phyloP scores from a whole-genome alignment of 2,888 invertebrate genomes.

The Trimorus sp. region DNA sequence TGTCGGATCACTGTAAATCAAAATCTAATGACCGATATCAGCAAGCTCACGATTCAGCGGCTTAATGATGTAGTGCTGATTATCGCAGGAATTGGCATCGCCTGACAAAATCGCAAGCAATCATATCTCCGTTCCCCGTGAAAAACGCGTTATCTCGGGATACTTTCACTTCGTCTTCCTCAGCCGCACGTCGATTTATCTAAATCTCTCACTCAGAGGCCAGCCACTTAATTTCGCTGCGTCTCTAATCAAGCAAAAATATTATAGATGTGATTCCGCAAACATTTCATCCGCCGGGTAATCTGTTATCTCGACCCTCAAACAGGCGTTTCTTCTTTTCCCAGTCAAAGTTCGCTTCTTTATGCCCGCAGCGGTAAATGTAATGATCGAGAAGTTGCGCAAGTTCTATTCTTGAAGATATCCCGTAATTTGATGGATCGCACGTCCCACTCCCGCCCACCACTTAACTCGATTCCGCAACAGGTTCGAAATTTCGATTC shows the following conservation, averaged over 20 bases:
- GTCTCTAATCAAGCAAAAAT: slow-evolving; percentile 1
- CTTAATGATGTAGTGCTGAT: neutral
- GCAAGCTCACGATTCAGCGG: slow-evolving; percentile 11
- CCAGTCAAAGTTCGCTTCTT: slow-evolving; percentile 13
- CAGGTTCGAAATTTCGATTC: neutral
- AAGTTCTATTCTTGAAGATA: slow-evolving; percentile 5
- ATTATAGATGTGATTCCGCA: slow-evolving; percentile 24
- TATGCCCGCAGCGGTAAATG: neutral
- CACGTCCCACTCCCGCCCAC: neutral
- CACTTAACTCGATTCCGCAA: neutral
- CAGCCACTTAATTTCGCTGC: too few relatives aligned
- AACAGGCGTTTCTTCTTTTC: slow-evolving; percentile 27
- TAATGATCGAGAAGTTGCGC: slow-evolving; percentile 21
- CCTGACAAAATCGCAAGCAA: neutral
- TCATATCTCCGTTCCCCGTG: too few relatives aligned
- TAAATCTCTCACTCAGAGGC: too few relatives aligned
- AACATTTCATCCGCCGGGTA: slow-evolving; percentile 23
- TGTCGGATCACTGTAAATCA: slow-evolving; percentile 4
- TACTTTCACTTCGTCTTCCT: too few relatives aligned
- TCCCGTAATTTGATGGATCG: slow-evolving; percentile 22
- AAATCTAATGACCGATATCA: slow-evolving; percentile 21
- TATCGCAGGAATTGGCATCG: neutral
- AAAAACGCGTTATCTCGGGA: too few relatives aligned
- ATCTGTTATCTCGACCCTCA: slow-evolving; percentile 26
- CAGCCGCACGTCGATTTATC: too few relatives aligned